These are phyloP conservation scores for Ovis canadensis DNA, from an alignment of 2,113 vertebrate genomes.

Conservation along the genomic window DNA sequence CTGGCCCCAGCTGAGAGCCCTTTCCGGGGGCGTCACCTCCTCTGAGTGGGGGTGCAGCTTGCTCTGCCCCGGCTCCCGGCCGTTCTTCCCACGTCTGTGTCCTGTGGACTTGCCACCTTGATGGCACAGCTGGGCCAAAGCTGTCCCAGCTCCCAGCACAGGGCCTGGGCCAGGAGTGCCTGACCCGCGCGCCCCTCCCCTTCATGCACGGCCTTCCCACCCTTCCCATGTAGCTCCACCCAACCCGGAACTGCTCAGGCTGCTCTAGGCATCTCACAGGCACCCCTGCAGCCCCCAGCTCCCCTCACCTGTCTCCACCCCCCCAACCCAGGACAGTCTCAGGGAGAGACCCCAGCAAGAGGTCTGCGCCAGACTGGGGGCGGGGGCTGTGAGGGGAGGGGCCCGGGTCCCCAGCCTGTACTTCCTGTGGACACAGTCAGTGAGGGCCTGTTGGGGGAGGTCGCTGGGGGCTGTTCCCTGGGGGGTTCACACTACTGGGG, in stretches of 20 bases:
- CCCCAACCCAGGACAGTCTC: fast-evolving
- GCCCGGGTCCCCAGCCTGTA: fast-evolving
- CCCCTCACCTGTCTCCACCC: neutral
- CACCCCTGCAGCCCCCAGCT: neutral
- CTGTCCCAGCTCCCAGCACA: fast-evolving
- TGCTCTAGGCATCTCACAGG: neutral
- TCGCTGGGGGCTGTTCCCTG: too few relatives aligned
- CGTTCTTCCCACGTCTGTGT: fast-evolving
- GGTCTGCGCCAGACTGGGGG: neutral
- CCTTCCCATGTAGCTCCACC: neutral
- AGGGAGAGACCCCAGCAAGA: neutral
- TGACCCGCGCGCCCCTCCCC: fast-evolving
- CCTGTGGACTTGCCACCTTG: neutral
- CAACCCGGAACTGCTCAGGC: neutral
- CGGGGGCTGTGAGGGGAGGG: neutral
- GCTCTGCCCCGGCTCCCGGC: fast-evolving
- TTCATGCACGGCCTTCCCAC: fast-evolving
- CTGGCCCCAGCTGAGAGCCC: neutral
- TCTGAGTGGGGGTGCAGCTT: fast-evolving
- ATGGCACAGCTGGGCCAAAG: too few relatives aligned
- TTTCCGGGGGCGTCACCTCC: fast-evolving
- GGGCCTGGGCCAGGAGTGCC: neutral
- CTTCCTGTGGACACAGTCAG: fast-evolving
- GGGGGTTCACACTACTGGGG: neutral
- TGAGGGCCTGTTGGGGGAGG: fast-evolving